Evolutionary conservation across 2,113 vertebrate genomes (phyloP), one percentile per base, ranked within the genome.

Genomic region (Hoplias malabaricus): DNA sequence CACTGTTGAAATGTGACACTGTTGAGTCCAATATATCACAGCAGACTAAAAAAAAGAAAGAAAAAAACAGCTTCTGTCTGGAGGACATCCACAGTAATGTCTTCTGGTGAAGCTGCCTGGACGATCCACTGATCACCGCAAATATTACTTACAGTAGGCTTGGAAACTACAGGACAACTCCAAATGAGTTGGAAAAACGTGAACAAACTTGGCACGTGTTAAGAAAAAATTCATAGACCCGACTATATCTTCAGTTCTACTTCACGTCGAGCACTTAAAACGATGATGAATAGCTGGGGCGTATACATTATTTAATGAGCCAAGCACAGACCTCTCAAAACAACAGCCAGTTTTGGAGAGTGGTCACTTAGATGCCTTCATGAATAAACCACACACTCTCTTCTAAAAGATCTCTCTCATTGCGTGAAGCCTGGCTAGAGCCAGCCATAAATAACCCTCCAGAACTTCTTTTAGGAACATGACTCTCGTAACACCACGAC

Each of bases 41-140:
- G 77, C 84, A 84, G 23, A 83, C 85, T 84, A 73, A 75, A 27
- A 38, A 13, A 54, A 33, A n/a, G n/a, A n/a, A n/a, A n/a, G n/a
- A n/a, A n/a, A n/a, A n/a, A 65, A 66, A 43, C 36, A 63, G 31
- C 73, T 67, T 5, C 48, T 23, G 16, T 2, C 13, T 16, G 5
- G 43, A 40, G 61, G 59, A 38, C 14, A 8, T 25, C 40, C 19
- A 23, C 31, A 63, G 31, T n/a, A 61, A 46, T 5, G 25, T 33
- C 27, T 34, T 62, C n/a, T n/a, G 59, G 31, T 36, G 14, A 1
- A 16, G 33, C 40, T 27, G 7, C 33, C 25, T 29, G 50, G 69
- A 43, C 2, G 38, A n/a, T 12, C n/a, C 40, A 29, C 25, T 2
- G 29, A 0, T 33, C 25, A 34, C 40, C 43, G 29, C 16, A 8